Evolutionary conservation across 2,113 vertebrate genomes (phyloP).

Genomic region (Pterocles gutturalis): DNA sequence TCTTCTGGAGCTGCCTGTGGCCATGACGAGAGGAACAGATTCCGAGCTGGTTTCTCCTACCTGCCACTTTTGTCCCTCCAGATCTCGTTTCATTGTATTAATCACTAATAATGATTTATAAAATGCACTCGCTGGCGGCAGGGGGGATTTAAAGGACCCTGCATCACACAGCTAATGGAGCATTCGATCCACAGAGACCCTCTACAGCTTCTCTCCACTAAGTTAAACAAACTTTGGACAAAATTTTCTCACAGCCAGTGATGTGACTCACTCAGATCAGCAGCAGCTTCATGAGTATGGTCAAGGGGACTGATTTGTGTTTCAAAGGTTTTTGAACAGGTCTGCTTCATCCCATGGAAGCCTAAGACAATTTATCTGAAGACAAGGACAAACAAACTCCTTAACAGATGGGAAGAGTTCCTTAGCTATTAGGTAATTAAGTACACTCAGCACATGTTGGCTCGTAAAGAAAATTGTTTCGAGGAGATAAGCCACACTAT

Average conservation of each 20-base stretch:
- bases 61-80: neutral
- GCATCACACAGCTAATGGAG: neutral
- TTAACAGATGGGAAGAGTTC: conserved; percentile 13
- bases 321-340: neutral
- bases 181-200: neutral
- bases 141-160: neutral
- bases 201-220: neutral
- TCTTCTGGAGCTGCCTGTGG: neutral
- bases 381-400: neutral
- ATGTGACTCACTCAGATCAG: neutral
- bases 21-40: rapidly evolving
- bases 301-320: neutral
- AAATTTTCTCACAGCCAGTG: neutral
- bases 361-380: neutral
- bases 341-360: neutral
- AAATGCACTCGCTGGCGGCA: neutral
- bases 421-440: conserved; percentile 38
- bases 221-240: neutral
- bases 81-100: neutral
- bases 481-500: conserved; percentile 46
- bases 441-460: neutral
- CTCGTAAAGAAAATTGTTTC: neutral
- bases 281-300: rapidly evolving
- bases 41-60: neutral
- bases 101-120: neutral